A percentile compares a stretch with the other conserved stretches of the same genome.
phyloP scores from a whole-genome alignment of 30 jellyfish, hydroid and myxozoan species.

The Clytia hemisphaerica region DNA sequence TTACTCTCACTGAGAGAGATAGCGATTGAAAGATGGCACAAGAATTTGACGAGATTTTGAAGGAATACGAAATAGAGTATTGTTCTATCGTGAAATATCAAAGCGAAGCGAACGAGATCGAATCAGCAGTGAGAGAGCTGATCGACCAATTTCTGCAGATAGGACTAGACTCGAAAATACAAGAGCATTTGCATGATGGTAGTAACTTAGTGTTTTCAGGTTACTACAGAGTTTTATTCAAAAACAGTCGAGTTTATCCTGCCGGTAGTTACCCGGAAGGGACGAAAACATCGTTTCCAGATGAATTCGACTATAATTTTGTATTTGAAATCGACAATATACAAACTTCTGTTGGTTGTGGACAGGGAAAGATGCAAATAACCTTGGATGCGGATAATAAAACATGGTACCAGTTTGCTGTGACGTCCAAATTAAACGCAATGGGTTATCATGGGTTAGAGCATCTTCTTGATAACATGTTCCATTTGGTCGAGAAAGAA shows the following conservation, averaged over 20 bases:
- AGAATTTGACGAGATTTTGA: no score
- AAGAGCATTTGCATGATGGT: no score
- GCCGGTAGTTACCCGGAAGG: neutral
- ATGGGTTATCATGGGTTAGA: neutral
- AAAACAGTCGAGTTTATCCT: neutral
- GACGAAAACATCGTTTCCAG: neutral
- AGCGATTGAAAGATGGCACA: no score
- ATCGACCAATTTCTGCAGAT: no score
- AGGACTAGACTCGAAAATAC: no score
- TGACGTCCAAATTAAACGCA: neutral
- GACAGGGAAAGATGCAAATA: neutral
- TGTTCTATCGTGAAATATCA: no score
- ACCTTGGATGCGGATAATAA: neutral
- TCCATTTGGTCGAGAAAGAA: neutral
- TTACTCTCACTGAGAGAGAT: no score
- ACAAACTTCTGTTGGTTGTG: neutral
- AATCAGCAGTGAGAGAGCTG: no score
- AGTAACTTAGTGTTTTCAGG: no score
- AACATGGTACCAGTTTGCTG: neutral
- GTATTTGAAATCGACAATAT: neutral
- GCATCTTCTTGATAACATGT: neutral
- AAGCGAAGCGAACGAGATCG: no score
- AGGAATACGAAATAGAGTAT: no score
- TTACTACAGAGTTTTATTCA: no score
- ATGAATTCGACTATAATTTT: neutral